phyloP scores from a whole-genome alignment of 1,140 invertebrate species.

The Drosophila dunni region DNA sequence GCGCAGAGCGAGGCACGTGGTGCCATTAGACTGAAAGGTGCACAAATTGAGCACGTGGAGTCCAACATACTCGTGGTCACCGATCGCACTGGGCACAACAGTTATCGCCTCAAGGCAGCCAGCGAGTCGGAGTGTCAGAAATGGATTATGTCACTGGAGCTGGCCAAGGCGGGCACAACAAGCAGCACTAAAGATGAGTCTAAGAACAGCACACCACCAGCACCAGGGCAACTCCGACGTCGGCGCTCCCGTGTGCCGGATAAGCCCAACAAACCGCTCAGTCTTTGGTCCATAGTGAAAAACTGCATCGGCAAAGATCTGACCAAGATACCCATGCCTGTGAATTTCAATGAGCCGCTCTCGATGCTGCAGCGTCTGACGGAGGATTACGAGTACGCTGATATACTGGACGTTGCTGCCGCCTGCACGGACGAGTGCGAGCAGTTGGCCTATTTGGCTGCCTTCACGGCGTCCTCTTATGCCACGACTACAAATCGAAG shows the following conservation, averaged over 20 bases:
- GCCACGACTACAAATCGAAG: conserved; percentile 93
- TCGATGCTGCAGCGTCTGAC: conserved; percentile 98
- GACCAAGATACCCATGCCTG: conserved; percentile 99
- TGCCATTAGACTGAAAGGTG: conserved; percentile 97
- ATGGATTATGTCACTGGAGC: conserved; percentile 98
- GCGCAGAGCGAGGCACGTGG: conserved; percentile 96
- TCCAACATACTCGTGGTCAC: conserved; percentile 98
- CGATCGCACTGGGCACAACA: conserved; percentile 96
- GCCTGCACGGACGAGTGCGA: conserved; percentile 93
- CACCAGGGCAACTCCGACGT: conserved; percentile 66
- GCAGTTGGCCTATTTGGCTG: conserved; percentile 97
- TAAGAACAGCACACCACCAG: conserved; percentile 66
- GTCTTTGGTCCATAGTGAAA: conserved; percentile 99
- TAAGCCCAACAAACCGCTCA: conserved; percentile 97
- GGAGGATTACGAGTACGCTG: conserved; percentile 99
- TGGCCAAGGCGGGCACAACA: conserved; percentile 91
- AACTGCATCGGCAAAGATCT: conserved; percentile 99
- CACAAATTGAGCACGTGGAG: conserved; percentile 97
- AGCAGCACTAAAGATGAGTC: conserved; percentile 87
- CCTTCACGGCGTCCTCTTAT: conserved; percentile 98
- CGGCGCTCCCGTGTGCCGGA: conserved; percentile 93
- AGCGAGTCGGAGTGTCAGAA: conserved; percentile 98
- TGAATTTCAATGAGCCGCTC: conserved; percentile 99
- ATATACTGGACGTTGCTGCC: conserved; percentile 93
- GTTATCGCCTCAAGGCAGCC: conserved; percentile 97